phyloP scores from a whole-genome alignment of 2,113 vertebrate genomes.

The Orycteropus afer region DNA sequence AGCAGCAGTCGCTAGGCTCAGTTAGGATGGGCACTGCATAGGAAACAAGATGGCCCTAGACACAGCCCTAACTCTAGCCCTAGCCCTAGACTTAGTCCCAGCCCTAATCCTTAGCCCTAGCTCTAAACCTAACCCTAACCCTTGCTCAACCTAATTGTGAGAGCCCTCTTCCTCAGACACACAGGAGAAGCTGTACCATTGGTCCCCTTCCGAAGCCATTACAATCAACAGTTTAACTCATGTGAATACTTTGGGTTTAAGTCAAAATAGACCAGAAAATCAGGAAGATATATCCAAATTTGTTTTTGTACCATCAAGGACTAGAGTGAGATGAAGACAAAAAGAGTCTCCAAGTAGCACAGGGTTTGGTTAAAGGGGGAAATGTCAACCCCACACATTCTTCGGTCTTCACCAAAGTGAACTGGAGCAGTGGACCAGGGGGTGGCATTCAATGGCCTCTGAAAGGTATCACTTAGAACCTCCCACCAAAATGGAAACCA shows the following conservation, averaged over 20 bases:
- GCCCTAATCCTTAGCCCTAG: neutral
- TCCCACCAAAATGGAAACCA: neutral
- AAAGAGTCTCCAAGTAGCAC: neutral
- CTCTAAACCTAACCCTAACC: neutral
- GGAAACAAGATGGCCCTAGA: neutral
- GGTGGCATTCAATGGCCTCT: neutral
- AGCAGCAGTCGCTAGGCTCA: neutral
- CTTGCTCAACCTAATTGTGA: neutral
- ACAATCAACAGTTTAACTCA: neutral
- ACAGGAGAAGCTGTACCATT: neutral
- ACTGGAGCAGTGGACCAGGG: neutral
- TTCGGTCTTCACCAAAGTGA: neutral
- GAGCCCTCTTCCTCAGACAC: neutral
- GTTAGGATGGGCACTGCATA: neutral
- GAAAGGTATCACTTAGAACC: neutral
- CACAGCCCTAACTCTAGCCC: neutral
- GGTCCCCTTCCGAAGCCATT: neutral
- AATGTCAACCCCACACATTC: neutral
- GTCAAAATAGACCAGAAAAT: neutral
- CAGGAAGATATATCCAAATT: neutral
- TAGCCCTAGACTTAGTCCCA: neutral
- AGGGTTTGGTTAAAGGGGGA: neutral
- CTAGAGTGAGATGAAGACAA: neutral
- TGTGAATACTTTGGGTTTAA: neutral
- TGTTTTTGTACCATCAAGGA: neutral